These are phyloP conservation scores for Mamestra configurata DNA, from an alignment of 1,140 invertebrate genomes.

Conservation along the genomic window DNA sequence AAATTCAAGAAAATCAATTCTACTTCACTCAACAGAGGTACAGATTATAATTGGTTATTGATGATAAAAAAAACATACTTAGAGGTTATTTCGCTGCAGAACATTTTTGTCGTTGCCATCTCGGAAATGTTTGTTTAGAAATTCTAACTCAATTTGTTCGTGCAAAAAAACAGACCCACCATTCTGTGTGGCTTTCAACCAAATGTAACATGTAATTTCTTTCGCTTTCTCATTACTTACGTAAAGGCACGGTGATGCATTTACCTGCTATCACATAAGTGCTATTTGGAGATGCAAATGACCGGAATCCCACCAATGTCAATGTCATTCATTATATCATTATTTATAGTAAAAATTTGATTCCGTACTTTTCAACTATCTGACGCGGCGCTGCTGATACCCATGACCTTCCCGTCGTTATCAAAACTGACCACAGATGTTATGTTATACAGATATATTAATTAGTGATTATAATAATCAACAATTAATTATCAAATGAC, in stretches of 20 bases:
- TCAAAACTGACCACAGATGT: neutral
- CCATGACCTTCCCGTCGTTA: neutral
- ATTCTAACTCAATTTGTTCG: conserved; percentile 13
- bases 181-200: conserved; percentile 1
- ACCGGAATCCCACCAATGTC: neutral
- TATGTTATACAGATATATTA: too few species aligned
- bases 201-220: conserved; percentile 40
- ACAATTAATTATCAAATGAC: neutral
- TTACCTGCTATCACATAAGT: neutral
- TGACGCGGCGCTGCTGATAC: neutral
- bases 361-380: neutral
- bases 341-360: too few species aligned
- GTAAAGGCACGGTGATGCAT: neutral
- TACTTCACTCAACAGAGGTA: neutral
- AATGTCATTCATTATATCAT: too few species aligned
- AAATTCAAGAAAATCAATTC: neutral
- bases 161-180: conserved; percentile 8
- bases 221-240: conserved; percentile 33
- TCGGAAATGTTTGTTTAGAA: conserved; percentile 35
- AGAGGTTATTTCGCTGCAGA: neutral
- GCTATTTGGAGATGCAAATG: neutral
- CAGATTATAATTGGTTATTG: neutral
- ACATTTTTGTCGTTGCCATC: conserved; percentile 15
- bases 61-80: neutral
- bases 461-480: too few species aligned